Base-by-base conservation (phyloP, 2,797 vertebrate genomes). In the Macropodus opercularis region DNA sequence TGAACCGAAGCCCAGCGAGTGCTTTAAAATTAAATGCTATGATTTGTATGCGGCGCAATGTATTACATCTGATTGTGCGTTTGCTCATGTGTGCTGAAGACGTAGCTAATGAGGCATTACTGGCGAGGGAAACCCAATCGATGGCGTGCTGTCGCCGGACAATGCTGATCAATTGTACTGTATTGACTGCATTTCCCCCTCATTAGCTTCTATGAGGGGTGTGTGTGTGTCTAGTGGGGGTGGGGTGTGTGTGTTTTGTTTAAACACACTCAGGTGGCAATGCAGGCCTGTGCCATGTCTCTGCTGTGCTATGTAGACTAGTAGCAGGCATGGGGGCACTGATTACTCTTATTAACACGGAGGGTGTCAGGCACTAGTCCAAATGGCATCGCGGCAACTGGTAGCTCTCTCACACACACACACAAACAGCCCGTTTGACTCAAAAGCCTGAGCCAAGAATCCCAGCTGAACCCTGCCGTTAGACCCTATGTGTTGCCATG, bases 341-440 rank as follows among this genome's bases (percentile, higher is more conserved):
- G 96, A 97, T 97, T 97, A 94, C 92, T 88, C 95, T 96, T 96
- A 97, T 97, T 98, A 98, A 94, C 95, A 94, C 92, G 91, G 90
- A 94, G 95, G 93, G 93, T 93, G 85, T 93, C 95, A 94, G 95
- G 96, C 96, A 92, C 75, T 69, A 87, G 94, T 97, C 96, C 96
- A 98, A 95, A 95, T 83, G 82, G 81, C 84, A 76, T 66, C 27
- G 19, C 53, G 1, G 79, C 26, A 22, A 90, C 77, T 78, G 77
- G 77, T 72, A 62, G 57, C 79, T 14, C 58, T 40, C 69, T 22
- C 69, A 59, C 69, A 13, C 47, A 29, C 24, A 3, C 35, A 13
- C 68, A 23, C 53, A 43, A 38, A 9, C 52, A 60, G 51, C 34
- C 55, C 47, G 40, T 32, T 65, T 6, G 40, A 83, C 69, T 62